A percentile compares a stretch with the other conserved stretches of the same genome.
These are phyloP conservation scores for Tachuris rubrigastra DNA, from an alignment of 2,113 vertebrate genomes.

Conservation along the genomic window DNA sequence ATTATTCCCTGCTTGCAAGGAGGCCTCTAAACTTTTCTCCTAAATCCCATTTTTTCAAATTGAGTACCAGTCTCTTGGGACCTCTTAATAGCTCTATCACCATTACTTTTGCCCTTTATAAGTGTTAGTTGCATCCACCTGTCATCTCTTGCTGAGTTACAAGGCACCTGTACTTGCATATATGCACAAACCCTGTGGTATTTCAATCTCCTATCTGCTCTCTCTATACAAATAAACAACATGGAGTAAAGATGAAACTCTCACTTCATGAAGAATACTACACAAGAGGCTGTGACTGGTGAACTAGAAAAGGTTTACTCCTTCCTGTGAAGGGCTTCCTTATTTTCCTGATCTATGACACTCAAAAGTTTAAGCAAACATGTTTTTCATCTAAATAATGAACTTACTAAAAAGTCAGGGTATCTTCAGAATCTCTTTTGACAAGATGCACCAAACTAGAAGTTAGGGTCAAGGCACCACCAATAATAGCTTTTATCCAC, in stretches of 20 bases:
- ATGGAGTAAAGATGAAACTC: background rate
- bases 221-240: background rate
- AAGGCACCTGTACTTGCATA: background rate
- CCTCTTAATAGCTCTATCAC: background rate
- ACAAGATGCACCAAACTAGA: background rate
- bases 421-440: background rate
- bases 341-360: background rate
- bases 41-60: background rate
- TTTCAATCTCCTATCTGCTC: background rate
- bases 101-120: background rate
- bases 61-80: background rate
- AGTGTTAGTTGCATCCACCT: background rate
- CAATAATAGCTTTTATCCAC: background rate
- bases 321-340: background rate
- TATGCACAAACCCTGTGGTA: background rate
- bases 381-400: background rate
- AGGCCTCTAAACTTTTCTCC: background rate
- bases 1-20: background rate
- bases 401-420: background rate
- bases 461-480: background rate
- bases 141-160: background rate
- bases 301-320: background rate
- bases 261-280: background rate
- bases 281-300: background rate
- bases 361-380: background rate